Evolutionary conservation across 2,113 vertebrate species (phyloP).

Genomic region (Saccopteryx bilineata): DNA sequence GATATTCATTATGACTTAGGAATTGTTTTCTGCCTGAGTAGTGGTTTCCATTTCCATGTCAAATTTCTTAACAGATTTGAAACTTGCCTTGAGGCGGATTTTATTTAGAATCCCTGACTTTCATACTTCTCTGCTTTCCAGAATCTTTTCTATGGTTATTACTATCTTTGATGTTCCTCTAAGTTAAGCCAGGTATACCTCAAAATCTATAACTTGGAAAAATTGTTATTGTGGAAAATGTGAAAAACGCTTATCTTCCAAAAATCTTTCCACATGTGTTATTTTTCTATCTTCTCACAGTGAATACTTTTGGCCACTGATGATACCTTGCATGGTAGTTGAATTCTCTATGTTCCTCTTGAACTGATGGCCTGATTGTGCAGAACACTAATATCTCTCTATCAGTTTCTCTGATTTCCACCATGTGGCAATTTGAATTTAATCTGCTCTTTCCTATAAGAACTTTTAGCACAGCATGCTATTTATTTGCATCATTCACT

Average conservation of each 20-base stretch:
- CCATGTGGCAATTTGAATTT: background rate
- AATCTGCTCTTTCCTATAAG: background rate
- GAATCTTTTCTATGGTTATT: background rate
- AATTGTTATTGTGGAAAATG: background rate
- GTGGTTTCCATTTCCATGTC: background rate
- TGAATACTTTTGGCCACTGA: background rate
- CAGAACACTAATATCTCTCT: background rate
- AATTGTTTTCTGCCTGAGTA: background rate
- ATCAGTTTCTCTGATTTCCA: background rate
- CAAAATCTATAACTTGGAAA: background rate
- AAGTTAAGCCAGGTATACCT: background rate
- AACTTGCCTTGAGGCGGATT: background rate
- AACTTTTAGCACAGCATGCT: background rate
- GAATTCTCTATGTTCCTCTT: background rate
- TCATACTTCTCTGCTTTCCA: background rate
- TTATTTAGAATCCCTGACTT: background rate
- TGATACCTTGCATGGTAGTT: background rate
- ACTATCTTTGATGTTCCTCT: background rate
- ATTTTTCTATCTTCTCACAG: background rate
- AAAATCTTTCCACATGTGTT: background rate
- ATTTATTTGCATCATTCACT: background rate
- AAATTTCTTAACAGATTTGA: background rate
- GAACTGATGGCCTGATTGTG: background rate
- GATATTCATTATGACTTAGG: background rate
- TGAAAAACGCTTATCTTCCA: background rate